Evolutionary conservation across 2,888 invertebrate genomes (phyloP).

Genomic region (Cephus rjabovi): DNA sequence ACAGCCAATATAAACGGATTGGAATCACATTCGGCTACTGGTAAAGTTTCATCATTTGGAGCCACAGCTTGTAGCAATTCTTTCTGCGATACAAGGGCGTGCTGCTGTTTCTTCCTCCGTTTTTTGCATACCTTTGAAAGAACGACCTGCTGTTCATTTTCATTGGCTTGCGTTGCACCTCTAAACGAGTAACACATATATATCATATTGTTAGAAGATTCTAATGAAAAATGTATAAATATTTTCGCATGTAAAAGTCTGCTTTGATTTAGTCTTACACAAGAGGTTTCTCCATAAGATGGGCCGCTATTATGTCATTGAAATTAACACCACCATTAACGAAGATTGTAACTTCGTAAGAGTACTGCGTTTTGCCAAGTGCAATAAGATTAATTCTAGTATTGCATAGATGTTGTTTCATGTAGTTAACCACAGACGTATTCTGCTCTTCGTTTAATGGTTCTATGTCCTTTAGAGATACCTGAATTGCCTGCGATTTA

Average conservation of each 20-base stretch:
- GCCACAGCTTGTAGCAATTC: background rate
- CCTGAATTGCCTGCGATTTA: slow-evolving; percentile 54
- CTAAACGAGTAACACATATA: background rate
- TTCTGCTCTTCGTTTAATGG: slow-evolving; percentile 60
- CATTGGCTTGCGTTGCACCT: background rate
- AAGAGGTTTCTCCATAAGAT: background rate
- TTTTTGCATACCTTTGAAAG: background rate
- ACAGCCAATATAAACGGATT: slow-evolving; percentile 69
- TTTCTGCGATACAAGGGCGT: no score
- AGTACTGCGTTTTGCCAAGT: slow-evolving; percentile 39
- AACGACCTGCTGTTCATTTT: background rate
- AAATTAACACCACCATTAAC: slow-evolving; percentile 66
- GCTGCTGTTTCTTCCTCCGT: background rate
- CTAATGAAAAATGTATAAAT: background rate
- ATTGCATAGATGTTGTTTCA: slow-evolving; percentile 58
- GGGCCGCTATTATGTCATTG: slow-evolving; percentile 57
- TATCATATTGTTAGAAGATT: background rate
- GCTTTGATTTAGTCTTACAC: background rate
- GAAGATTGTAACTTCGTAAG: slow-evolving; percentile 42
- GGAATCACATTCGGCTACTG: slow-evolving; percentile 11
- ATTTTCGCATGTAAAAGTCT: background rate
- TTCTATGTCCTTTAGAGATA: slow-evolving; percentile 40
- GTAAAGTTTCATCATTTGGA: background rate
- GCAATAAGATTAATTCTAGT: slow-evolving; percentile 65
- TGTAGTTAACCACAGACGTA: slow-evolving; percentile 51